Evolutionary conservation across 2,113 vertebrate genomes (phyloP), one percentile per base, ranked within the genome.

Genomic region (Oxygymnocypris stewartii): DNA sequence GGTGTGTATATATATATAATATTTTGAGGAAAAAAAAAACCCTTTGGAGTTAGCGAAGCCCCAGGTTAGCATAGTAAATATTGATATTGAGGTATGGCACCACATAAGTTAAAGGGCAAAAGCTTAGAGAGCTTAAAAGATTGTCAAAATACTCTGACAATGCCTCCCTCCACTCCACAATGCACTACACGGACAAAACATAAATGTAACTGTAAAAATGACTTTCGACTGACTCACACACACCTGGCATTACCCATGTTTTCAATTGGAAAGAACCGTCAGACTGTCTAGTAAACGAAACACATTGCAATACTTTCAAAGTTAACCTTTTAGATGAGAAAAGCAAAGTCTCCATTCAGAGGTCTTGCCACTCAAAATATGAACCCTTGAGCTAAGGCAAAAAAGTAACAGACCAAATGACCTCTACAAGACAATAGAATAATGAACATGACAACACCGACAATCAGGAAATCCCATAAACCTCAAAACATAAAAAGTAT

Each of bases 11-110:
- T 71, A 31, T 37, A 40, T 40, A 40, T 74, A 65, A 25, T 28
- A 65, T n/a, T 57, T 77, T 0, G 44, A 59, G 20, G 16, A 6
- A 85, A 81, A 86, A 86, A 63, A 88, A 90, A 78, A 90, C 51
- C 88, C 67, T 82, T 88, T 89, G 86, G 65, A 85, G 90, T 81
- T 87, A 90, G 88, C 79, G 44, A 73, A 73, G 84, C 90, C 84
- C 67, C 86, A 88, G 65, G 1, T 84, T 90, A 90, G 90, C 90
- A 92, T 88, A 90, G 92, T 90, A 92, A 90, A 90, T 89, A 89
- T 91, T 93, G 88, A 91, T 91, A 92, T 83, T 87, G 90, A 93
- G 91, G 92, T 95, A 93, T 93, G 93, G 93, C 93, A 94, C 93
- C 90, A 91, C 90, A 91, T 89, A 90, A 86, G 83, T 93, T 89